These are phyloP conservation scores for Ascaphus truei DNA, from an alignment of 2,113 vertebrate species.

Conservation along the genomic window DNA sequence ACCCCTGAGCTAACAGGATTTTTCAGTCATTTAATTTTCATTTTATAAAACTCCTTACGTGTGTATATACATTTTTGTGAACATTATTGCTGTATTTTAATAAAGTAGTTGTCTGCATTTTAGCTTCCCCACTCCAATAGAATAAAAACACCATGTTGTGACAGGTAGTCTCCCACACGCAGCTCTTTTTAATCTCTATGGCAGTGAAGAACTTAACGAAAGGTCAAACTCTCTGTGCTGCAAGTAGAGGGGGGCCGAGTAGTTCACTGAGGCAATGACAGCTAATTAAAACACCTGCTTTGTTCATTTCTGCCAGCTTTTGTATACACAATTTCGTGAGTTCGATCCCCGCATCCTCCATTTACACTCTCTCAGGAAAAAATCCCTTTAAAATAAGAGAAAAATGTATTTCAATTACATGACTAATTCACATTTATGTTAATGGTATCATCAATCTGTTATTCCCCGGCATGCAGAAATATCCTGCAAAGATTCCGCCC, in stretches of 20 bases:
- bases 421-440: constrained; percentile 2
- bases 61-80: constrained; percentile 30
- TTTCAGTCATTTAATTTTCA: background rate
- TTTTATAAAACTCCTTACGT: background rate
- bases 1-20: background rate
- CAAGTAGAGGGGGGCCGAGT: too few species aligned
- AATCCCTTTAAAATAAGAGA: background rate
- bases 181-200: too few species aligned
- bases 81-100: constrained; percentile 11
- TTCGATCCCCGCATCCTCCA: too few species aligned
- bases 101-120: background rate
- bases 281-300: too few species aligned
- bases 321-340: too few species aligned
- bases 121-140: background rate
- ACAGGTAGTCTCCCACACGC: too few species aligned
- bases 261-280: too few species aligned
- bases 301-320: too few species aligned
- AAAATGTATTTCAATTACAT: constrained; percentile 6
- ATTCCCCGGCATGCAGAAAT: background rate
- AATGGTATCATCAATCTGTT: background rate
- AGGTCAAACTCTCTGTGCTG: too few species aligned
- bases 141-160: too few species aligned
- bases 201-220: too few species aligned
- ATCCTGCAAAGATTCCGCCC: background rate
- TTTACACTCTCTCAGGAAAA: background rate